Conservation (phyloP, 2,113 vertebrate species). For the Gnathonemus longibarbis region DNA sequence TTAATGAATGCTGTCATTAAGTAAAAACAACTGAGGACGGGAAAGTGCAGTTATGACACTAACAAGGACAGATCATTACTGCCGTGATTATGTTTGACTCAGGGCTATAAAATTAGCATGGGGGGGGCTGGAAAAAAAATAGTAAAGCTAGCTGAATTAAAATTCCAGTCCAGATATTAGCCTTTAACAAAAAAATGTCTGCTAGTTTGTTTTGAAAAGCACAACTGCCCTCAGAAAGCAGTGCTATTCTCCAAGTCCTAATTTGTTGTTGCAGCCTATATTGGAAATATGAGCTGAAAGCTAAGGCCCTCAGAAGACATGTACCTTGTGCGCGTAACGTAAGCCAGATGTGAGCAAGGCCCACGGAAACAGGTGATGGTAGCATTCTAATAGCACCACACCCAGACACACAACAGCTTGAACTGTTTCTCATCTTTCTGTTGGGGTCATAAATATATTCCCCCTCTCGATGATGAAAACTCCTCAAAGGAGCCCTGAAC, state of each 20-base stretch:
- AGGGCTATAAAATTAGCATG: background rate
- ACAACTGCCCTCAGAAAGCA: constrained; percentile 46
- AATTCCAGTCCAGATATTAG: background rate
- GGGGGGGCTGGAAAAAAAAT: background rate
- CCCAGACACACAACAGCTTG: constrained; percentile 68
- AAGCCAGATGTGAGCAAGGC: constrained; percentile 76
- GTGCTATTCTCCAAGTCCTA: constrained; percentile 38
- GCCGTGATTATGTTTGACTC: background rate
- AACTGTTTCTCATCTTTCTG: constrained; percentile 60
- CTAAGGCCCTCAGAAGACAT: constrained; percentile 53
- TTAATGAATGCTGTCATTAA: background rate
- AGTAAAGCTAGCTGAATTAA: constrained; percentile 1
- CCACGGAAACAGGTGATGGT: constrained; percentile 87
- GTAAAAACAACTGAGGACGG: background rate
- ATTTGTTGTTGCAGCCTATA: constrained; percentile 65
- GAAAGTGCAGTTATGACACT: background rate
- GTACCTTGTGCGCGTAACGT: constrained; percentile 82
- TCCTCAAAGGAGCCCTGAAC: constrained; percentile 10
- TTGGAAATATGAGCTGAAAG: constrained; percentile 65
- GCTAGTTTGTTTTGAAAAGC: constrained; percentile 42
- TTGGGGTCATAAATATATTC: constrained; percentile 56
- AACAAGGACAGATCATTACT: background rate
- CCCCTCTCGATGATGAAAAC: background rate
- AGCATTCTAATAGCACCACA: constrained; percentile 74
- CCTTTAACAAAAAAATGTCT: constrained; percentile 33